Base-by-base conservation (phyloP, 2,888 invertebrate species). In the Nipponacmea schrenckii region DNA sequence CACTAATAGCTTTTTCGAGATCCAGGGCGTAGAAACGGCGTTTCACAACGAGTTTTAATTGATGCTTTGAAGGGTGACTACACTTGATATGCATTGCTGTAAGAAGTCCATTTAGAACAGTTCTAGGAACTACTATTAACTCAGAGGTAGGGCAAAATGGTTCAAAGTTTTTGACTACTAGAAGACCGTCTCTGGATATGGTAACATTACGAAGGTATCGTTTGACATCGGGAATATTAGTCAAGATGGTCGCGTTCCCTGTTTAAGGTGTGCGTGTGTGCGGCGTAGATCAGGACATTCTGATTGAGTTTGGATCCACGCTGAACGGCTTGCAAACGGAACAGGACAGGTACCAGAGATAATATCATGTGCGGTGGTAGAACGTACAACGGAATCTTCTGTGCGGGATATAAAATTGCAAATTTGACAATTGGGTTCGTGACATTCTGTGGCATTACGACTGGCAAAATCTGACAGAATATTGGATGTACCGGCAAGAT, bases 1-100 rank as follows among this genome's bases (percentile, higher is more conserved):
- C n/a, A 48, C n/a, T 71, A 26, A 79, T 72, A 14, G 77, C 69
- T 62, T 70, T 76, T 45, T 72, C 71, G 67, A 79, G 69, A 67
- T 79, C 77, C 3, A 79, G 67, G 14, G 79, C 78, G 72, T 68
- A 79, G 64, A 80, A 78, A 66, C 77, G 68, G 14, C 77, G 67
- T 4, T 71, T 67, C 20, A 64, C 39, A 8, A 74, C 70, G 24
- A 27, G 39, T 64, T 68, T 68, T 17, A 80, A 46, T 64, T 79
- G 78, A 56, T 77, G 72, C 24, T 63, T 68, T 1, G 73, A 64
- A n/a, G 78, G 78, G 24, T 80, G 78, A 46, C 76, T 45, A 2
- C 77, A 73, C 26, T 72, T 46, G 7, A 77, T 67, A 62, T 79
- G 79, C 0, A 80, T 63, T 0, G 77, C 75, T 20, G 76, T 79